phyloP scores from a whole-genome alignment of 2,797 vertebrate genomes.

The Gila robusta region DNA sequence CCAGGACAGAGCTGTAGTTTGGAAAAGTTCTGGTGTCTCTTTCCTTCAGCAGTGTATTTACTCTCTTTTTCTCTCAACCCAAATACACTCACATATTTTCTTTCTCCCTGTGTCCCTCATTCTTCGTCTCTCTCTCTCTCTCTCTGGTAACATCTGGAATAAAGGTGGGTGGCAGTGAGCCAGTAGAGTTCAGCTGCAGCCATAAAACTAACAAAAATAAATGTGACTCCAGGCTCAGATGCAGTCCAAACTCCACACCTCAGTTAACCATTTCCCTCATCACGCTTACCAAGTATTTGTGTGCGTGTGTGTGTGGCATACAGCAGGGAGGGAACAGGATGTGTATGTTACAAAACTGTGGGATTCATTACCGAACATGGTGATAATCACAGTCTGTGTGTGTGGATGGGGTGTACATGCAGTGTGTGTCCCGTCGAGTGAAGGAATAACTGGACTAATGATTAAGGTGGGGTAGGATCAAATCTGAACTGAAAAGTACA shows the following conservation, averaged over 20 bases:
- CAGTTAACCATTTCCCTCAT: constrained; percentile 53
- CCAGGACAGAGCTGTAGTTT: background rate
- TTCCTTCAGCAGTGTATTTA: background rate
- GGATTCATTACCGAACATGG: constrained; percentile 33
- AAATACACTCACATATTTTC: constrained; percentile 9
- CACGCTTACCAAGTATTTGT: constrained; percentile 19
- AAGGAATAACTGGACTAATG: constrained; percentile 24
- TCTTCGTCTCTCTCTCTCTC: constrained; percentile 1
- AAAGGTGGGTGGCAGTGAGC: constrained; percentile 83
- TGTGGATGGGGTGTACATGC: constrained; percentile 17
- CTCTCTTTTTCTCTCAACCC: background rate
- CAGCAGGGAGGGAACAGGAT: constrained; percentile 24
- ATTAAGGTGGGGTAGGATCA: constrained; percentile 13
- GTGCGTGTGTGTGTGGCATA: background rate
- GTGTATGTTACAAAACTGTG: constrained; percentile 4
- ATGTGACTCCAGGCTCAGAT: constrained; percentile 57
- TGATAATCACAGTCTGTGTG: constrained; percentile 32
- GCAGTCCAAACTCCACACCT: constrained; percentile 40
- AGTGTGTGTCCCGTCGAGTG: background rate
- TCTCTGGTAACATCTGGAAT: constrained; percentile 86
- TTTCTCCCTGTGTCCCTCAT: constrained; percentile 64
- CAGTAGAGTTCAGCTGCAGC: constrained; percentile 82
- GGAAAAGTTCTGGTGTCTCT: constrained; percentile 23
- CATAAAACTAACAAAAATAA: constrained; percentile 84
- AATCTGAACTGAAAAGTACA: background rate